Evolutionary conservation across 2,888 invertebrate genomes (phyloP), one percentile per base, ranked within the genome.

Genomic region (Papilio protenor): DNA sequence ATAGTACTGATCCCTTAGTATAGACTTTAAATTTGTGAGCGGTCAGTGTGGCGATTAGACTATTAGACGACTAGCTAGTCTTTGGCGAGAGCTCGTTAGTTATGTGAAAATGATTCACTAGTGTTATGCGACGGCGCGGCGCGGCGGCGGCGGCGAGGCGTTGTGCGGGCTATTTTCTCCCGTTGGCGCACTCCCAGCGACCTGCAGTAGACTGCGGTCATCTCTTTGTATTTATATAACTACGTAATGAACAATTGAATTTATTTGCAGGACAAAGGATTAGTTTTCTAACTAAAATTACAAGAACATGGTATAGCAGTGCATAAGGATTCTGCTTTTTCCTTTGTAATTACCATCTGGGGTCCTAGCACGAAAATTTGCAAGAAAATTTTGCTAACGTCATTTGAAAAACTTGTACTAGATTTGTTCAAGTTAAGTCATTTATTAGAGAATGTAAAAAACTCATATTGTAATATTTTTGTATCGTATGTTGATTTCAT

Each of bases 171-270:
- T 87, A 88, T 87, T 87, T 88, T 85, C 83, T 83, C 82, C 81
- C 83, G 81, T 86, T 91, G 91, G 91, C 91, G 86, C 82, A 81
- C 86, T 83, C 87, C 90, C 91, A 91, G 87, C 73, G 40, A 47
- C 78, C 82, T 81, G 81, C 81, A 83, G 81, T 81, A 82, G 81
- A 84, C 84, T 82, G 79, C 82, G 83, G 83, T 81, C 81, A 82
- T 78, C 81, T 82, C 81, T 82, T 81, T 84, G 69, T 70, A 75
- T 83, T 80, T 80, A 79, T 81, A 75, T 82, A 74, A n/a, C 72
- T 81, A 83, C 81, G 83, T 83, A 82, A 71, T 64, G 16, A 14
- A 66, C 23, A 16, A 79, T 81, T 27, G 61, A 61, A 61, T 27
- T 27, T 6, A 27, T 14, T 61, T 61, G 2, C 14, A 27, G 6